phyloP scores from a whole-genome alignment of 2,797 vertebrate species.

The Callimico goeldii region DNA sequence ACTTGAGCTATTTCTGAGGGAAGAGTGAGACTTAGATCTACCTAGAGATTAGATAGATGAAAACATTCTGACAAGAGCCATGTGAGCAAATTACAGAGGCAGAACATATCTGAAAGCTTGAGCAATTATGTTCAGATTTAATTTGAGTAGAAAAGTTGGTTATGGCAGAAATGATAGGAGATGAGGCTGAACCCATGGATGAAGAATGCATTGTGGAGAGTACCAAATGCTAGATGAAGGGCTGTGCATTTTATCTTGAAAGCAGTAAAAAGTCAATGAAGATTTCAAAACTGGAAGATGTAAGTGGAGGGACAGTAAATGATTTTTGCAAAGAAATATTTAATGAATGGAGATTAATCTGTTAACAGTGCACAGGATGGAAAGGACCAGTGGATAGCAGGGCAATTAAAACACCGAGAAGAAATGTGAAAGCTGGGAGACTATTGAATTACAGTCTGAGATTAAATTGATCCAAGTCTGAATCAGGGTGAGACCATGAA shows the following conservation, averaged over 20 bases:
- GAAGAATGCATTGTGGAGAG: neutral
- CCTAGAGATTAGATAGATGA: neutral
- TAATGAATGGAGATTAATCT: neutral
- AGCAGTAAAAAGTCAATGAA: neutral
- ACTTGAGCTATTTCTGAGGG: neutral
- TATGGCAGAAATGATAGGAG: neutral
- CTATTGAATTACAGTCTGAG: constrained; percentile 10
- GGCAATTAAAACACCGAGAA: neutral
- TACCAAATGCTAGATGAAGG: neutral
- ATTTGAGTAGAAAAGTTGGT: neutral
- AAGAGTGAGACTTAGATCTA: neutral
- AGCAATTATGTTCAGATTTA: neutral
- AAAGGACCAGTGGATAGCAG: neutral
- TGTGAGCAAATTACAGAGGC: neutral
- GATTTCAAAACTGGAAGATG: neutral
- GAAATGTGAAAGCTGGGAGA: neutral
- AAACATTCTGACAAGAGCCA: neutral
- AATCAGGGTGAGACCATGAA: neutral
- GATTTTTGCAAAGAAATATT: neutral
- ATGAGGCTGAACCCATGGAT: neutral
- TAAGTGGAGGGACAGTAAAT: neutral
- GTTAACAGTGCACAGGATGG: neutral
- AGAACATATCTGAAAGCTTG: constrained; percentile 1
- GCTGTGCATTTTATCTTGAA: neutral
- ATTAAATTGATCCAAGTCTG: neutral